Percentiles rank a stretch among this genome's conserved stretches.
phyloP scores from a whole-genome alignment of 2,888 invertebrate species.

The Ypsolopha sequella region DNA sequence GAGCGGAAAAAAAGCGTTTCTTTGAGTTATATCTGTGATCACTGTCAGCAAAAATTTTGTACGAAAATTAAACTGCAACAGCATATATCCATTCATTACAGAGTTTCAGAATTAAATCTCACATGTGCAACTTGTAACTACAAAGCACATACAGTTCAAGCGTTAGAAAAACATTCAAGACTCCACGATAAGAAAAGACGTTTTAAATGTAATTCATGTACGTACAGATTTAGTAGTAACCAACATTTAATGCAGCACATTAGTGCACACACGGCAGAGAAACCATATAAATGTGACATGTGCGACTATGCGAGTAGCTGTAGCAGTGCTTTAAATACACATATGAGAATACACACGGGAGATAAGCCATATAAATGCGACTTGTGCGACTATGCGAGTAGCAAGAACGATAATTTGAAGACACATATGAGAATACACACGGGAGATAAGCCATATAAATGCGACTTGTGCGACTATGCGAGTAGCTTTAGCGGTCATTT shows the following conservation, averaged over 20 bases:
- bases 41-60: background rate
- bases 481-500: no score
- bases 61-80: background rate
- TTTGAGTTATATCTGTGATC: background rate
- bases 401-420: no score
- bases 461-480: no score
- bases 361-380: no score
- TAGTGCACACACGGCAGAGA: background rate
- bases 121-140: slow-evolving; percentile 10
- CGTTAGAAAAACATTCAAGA: slow-evolving; percentile 8
- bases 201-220: slow-evolving; percentile 1
- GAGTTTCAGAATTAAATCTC: background rate
- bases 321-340: background rate
- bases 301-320: background rate
- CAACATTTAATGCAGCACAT: background rate
- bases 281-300: no score
- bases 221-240: background rate
- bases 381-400: no score
- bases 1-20: background rate
- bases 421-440: no score
- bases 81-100: background rate
- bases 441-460: no score
- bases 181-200: slow-evolving; percentile 8
- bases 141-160: background rate
- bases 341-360: no score